Conservation (phyloP, 2,888 invertebrate species). For the Lymantria monacha region DNA sequence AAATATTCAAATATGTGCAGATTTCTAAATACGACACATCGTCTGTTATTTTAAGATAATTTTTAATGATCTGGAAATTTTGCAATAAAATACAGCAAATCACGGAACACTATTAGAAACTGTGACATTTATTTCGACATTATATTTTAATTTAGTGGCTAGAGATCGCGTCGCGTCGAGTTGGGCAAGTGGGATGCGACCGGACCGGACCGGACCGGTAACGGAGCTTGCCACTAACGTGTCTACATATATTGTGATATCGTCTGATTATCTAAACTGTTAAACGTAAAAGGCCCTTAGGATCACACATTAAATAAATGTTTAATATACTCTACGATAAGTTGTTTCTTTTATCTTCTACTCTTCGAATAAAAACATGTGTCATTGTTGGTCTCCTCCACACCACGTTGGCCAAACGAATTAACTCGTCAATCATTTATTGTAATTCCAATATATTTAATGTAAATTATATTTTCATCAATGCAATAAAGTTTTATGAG, state of each 20-base stretch:
- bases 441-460: too few relatives aligned
- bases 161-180: constrained; percentile 1
- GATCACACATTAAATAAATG: not conserved
- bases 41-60: constrained; percentile 23
- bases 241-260: not conserved
- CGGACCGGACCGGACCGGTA: constrained; percentile 26
- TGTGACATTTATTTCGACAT: constrained; percentile 33
- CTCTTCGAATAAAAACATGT: too few relatives aligned
- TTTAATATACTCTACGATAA: too few relatives aligned
- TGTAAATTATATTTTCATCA: too few relatives aligned
- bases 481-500: too few relatives aligned
- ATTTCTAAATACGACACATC: constrained; percentile 27
- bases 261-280: not conserved
- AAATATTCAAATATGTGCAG: constrained; percentile 25
- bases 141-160: constrained; percentile 27
- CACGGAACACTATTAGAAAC: constrained; percentile 26
- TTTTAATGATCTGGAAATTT: constrained; percentile 34
- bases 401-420: too few relatives aligned
- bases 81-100: constrained; percentile 31
- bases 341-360: too few relatives aligned
- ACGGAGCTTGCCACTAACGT: constrained; percentile 1
- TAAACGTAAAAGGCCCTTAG: not conserved
- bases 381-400: too few relatives aligned
- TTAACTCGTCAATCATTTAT: too few relatives aligned
- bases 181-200: constrained; percentile 20